Evolutionary conservation across 2,888 invertebrate genomes (phyloP).

Genomic region (Brachylomia viminalis): DNA sequence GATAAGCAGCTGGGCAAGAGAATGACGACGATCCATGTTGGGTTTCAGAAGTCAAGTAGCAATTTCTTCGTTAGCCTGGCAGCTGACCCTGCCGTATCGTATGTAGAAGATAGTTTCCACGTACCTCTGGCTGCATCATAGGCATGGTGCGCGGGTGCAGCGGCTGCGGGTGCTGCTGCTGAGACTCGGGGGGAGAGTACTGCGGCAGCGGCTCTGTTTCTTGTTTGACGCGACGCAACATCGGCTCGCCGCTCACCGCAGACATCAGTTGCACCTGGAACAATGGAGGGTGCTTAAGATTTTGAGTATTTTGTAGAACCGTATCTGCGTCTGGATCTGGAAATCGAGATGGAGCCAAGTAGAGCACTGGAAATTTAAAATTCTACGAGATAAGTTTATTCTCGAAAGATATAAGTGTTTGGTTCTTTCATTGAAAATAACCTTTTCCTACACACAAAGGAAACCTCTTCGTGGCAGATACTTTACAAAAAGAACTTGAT

Average conservation of each 20-base stretch:
- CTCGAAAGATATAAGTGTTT: not conserved
- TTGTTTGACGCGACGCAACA: constrained; percentile 86
- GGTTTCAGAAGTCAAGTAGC: too few species aligned
- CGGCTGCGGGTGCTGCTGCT: constrained; percentile 88
- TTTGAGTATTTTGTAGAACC: not conserved
- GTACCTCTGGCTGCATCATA: constrained; percentile 77
- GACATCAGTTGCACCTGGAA: constrained; percentile 94
- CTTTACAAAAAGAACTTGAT: not conserved
- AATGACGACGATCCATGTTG: too few species aligned
- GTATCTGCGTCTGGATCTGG: not conserved
- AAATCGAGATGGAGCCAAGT: not conserved
- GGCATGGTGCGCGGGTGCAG: constrained; percentile 87
- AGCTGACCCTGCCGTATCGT: too few species aligned
- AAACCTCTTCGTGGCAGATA: not conserved
- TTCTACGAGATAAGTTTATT: not conserved
- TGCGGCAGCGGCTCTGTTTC: constrained; percentile 86
- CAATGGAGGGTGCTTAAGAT: not conserved
- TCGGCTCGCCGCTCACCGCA: constrained; percentile 85
- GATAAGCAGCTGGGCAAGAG: too few species aligned
- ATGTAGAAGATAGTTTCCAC: not conserved
- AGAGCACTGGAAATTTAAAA: not conserved
- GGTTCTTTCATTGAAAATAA: not conserved
- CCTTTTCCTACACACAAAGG: not conserved
- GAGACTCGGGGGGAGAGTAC: constrained; percentile 90
- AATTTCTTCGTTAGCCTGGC: too few species aligned